These are phyloP conservation scores for Zonotrichia albicollis DNA, from an alignment of 2,797 vertebrate species.

Conservation along the genomic window DNA sequence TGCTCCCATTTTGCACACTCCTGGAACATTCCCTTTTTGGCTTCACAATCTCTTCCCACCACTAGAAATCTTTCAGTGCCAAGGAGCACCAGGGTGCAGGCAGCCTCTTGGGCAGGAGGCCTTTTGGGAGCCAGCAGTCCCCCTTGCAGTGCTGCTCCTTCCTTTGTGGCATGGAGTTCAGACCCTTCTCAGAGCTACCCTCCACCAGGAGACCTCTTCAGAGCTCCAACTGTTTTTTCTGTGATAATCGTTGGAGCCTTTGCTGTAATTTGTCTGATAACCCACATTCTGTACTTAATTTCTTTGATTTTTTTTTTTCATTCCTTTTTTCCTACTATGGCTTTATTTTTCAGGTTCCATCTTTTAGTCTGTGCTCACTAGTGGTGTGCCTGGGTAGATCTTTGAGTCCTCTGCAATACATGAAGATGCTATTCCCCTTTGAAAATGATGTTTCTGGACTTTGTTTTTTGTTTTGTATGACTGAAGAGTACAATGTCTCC, in stretches of 20 bases:
- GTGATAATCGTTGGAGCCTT: neutral
- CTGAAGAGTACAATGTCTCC: neutral
- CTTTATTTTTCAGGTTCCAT: neutral
- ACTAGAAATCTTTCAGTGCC: neutral
- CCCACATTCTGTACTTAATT: neutral
- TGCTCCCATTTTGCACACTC: neutral
- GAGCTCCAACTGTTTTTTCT: neutral
- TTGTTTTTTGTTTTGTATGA: neutral
- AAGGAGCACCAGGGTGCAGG: neutral
- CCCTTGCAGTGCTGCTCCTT: neutral
- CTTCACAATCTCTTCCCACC: neutral
- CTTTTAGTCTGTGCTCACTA: neutral
- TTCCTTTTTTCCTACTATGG: rapidly evolving
- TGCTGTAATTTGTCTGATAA: neutral
- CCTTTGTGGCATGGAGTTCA: neutral
- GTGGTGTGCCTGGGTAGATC: neutral
- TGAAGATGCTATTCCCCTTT: neutral
- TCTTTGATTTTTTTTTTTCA: neutral
- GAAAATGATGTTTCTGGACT: neutral
- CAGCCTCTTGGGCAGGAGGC: neutral
- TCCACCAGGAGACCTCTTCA: neutral
- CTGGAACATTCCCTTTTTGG: neutral
- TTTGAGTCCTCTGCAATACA: neutral
- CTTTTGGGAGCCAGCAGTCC: neutral
- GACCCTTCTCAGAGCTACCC: rapidly evolving